Percentiles rank a stretch among this genome's conserved stretches.
phyloP scores from a whole-genome alignment of 2,888 invertebrate genomes.

The Hanleya hanleyi region DNA sequence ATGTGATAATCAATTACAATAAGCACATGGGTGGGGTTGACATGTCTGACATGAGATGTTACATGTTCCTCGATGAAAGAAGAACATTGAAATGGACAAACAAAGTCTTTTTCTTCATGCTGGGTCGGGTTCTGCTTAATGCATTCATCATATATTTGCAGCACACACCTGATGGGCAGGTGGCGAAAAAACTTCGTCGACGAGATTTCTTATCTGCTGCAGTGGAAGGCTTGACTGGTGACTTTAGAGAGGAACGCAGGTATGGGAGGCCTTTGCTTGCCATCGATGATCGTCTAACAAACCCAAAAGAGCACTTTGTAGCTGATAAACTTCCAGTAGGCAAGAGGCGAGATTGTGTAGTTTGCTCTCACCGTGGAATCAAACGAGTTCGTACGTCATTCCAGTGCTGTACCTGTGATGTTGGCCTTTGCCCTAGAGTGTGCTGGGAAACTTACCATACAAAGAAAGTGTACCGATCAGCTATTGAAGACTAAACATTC shows the following conservation, averaged over 20 bases:
- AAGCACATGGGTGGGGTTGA: slow-evolving; percentile 1
- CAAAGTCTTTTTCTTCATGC: background rate
- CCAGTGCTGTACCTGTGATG: background rate
- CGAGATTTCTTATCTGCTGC: background rate
- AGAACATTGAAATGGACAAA: background rate
- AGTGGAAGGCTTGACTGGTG: background rate
- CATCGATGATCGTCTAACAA: background rate
- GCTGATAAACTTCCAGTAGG: background rate
- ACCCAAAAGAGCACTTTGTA: background rate
- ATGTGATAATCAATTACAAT: background rate
- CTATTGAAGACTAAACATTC: too few species aligned
- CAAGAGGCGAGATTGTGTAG: background rate
- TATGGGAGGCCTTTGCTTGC: background rate
- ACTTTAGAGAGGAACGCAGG: background rate
- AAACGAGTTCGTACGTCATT: slow-evolving; percentile 1
- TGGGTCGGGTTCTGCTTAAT: background rate
- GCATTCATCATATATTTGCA: background rate
- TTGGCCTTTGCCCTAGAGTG: background rate
- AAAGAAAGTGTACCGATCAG: background rate
- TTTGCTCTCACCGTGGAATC: background rate
- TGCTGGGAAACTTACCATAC: background rate
- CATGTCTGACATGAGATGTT: background rate
- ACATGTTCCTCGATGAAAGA: background rate
- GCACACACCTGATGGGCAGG: background rate
- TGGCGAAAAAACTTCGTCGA: background rate